Conservation (phyloP, 2,113 vertebrate species). For the Engraulis encrasicolus region DNA sequence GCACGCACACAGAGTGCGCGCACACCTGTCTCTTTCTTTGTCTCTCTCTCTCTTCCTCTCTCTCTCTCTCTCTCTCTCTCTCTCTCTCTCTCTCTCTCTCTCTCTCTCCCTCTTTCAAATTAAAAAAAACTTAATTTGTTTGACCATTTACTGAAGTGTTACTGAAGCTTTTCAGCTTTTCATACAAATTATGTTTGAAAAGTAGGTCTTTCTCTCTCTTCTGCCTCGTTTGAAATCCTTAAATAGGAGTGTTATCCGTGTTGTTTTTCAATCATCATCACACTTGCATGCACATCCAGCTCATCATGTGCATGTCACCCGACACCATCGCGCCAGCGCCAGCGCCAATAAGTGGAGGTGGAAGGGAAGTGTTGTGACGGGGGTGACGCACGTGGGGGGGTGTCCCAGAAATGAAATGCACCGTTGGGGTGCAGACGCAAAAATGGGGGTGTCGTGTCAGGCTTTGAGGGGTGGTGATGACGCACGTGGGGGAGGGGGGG, state of each 20-base stretch:
- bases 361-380: not conserved
- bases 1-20: too few species aligned
- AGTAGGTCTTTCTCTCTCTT: too few species aligned
- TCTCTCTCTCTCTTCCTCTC: too few species aligned
- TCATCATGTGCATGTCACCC: not conserved
- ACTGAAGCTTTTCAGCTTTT: too few species aligned
- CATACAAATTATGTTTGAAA: too few species aligned
- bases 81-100: too few species aligned
- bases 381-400: not conserved
- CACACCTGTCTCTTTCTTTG: too few species aligned
- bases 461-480: not conserved
- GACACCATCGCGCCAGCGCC: not conserved
- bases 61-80: too few species aligned
- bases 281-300: not conserved
- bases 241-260: not conserved
- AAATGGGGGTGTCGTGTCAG: not conserved
- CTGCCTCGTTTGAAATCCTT: not conserved
- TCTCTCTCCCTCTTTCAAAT: too few species aligned
- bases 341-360: not conserved
- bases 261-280: not conserved
- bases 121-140: too few species aligned
- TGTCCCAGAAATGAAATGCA: not conserved
- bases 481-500: too few species aligned
- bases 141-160: too few species aligned
- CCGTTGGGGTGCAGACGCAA: not conserved